Conservation (phyloP, 2,113 vertebrate species). For the Zosterops borbonicus region DNA sequence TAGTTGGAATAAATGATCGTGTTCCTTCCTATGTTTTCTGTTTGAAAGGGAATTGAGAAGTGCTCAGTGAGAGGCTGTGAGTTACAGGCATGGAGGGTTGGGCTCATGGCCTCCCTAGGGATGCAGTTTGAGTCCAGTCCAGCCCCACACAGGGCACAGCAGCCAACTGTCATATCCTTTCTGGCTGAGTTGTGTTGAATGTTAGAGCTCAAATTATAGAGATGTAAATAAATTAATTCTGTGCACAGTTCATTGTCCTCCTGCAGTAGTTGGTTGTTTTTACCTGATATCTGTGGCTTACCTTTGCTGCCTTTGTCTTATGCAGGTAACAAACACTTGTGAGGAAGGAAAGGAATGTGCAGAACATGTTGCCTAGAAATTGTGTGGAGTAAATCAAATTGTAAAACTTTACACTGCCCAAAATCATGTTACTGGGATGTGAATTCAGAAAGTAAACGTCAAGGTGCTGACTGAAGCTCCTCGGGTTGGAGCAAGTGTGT, state of each 20-base stretch:
- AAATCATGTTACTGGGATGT: neutral
- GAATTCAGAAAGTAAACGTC: neutral
- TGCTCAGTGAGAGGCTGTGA: accelerated
- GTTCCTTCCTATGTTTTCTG: accelerated
- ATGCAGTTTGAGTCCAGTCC: accelerated
- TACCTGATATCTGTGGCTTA: neutral
- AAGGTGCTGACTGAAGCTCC: neutral
- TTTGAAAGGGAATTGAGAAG: too few relatives aligned
- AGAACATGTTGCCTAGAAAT: neutral
- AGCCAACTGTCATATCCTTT: accelerated
- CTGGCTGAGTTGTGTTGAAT: neutral
- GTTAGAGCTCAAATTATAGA: neutral
- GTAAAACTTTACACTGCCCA: neutral
- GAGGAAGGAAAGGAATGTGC: neutral
- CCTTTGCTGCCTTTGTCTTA: neutral
- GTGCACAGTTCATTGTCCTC: neutral
- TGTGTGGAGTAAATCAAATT: neutral
- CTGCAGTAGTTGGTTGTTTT: neutral
- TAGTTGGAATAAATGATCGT: neutral
- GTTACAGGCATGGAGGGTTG: accelerated
- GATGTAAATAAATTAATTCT: neutral
- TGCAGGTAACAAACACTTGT: neutral
- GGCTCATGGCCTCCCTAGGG: neutral
- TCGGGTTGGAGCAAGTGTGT: neutral
- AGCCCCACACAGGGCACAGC: accelerated